Evolutionary conservation across 1,140 invertebrate genomes (phyloP), one percentile per base, ranked within the genome.

Genomic region (Pseudoatta argentina): DNA sequence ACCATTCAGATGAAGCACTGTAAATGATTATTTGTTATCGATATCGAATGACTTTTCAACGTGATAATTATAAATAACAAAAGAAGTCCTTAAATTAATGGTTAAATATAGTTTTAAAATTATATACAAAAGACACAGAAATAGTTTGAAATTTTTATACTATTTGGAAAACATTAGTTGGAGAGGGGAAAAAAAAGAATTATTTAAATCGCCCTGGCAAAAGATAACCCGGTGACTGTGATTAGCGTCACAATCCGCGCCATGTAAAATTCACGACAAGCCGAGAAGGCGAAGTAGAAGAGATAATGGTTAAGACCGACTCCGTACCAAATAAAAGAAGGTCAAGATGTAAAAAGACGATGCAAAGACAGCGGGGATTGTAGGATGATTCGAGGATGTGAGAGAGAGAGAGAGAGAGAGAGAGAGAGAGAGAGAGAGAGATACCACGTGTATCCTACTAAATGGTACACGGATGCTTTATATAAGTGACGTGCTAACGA

Each of bases 401-500:
- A 16, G 39, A 30, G 30, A 30, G 30, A 30, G 30, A 34, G 30
- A 34, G 44, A 75, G n/a, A n/a, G n/a, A n/a, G n/a, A n/a, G n/a
- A n/a, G n/a, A 75, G 44, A 8, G 39, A 34, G 44, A 16, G 39
- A 30, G 30, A 30, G 30, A 30, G 30, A 34, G 30, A 34, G 44
- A 75, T 27, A 8, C 27, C 16, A 82, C 39, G 69, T 24, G 39
- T 63, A 89, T 63, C 27, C 66, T 72, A 66, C 53, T 83, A 89
- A 89, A 88, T 89, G 90, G 88, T 93, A 91, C 89, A 88, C 87
- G 87, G 93, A 91, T 93, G 91, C 92, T 94, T 94, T 94, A 94
- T 94, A 94, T 93, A 94, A 95, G 93, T 91, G 93, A 95, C 93
- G 93, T 92, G 94, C 92, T 95, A 95, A 95, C 94, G 94, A 95